Evolutionary conservation across 2,888 invertebrate genomes (phyloP), one percentile per base, ranked within the genome.

Genomic region (Megastigmus dorsalis): DNA sequence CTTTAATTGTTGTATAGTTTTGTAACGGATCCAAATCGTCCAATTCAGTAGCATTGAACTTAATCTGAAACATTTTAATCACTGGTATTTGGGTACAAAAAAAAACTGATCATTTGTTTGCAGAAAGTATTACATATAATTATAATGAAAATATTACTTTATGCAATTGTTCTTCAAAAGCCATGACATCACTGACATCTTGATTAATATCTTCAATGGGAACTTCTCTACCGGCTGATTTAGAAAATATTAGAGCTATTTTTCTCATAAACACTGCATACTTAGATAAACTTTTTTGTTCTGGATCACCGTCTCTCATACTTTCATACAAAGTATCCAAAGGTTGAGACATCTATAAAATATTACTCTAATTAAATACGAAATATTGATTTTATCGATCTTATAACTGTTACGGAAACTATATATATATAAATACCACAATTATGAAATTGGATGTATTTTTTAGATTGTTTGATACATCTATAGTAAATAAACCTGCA

Each of bases 221-320:
- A 4, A 50, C 45, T 4, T 48, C 15, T 1, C 20, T 48, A 26
- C 9, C n/a, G 4, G 5, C 23, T 36, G 63, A 33, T 50, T 50
- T 63, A 15, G 50, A 33, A 48, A 63, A 63, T 23, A 45, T n/a
- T 2, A 23, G 5, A 4, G 50, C 33, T 4, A 63, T 28, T 23
- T 63, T 50, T 23, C 15, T 63, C 63, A 63, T 50, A 15, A 63
- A 63, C 23, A 33, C 3, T 50, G 33, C 20, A 10, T 63, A 63
- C n/a, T 63, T 63, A 5, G 20, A 6, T 3, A 50, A 20, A 50
- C n/a, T 26, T 9, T 23, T 13, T 9, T 6, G 9, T 1, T 13
- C 26, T 36, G 36, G 10, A 1, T 63, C 10, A 15, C 18, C 36
- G 1, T 26, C 50, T n/a, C 48, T 36, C 23, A 63, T 36, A 1